Percentiles rank a stretch among this genome's conserved stretches.
Evolutionary conservation across 23 tunicate genomes (phyloP).

Genomic region (Trididemnum clinides): DNA sequence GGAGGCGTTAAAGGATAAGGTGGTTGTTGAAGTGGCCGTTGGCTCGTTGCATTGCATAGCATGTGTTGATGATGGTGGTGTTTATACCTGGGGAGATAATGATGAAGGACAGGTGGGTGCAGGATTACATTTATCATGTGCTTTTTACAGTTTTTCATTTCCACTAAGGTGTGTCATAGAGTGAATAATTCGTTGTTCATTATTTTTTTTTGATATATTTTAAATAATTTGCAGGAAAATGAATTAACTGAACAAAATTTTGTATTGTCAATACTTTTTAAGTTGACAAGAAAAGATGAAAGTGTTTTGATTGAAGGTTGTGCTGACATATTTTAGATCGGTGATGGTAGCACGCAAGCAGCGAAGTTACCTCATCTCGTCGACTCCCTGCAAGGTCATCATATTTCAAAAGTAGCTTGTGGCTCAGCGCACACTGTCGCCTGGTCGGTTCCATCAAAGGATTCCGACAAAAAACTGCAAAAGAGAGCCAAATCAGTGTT

Average conservation of each 20-base stretch:
- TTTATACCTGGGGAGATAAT: slow-evolving; percentile 94
- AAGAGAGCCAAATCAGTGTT: slow-evolving; percentile 18
- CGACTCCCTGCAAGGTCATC: slow-evolving; percentile 56
- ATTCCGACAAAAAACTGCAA: background rate
- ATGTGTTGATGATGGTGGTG: slow-evolving; percentile 72
- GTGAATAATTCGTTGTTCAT: background rate
- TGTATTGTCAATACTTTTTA: no score
- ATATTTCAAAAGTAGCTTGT: slow-evolving; percentile 71
- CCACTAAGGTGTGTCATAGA: background rate
- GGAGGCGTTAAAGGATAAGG: slow-evolving; percentile 57
- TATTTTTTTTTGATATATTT: background rate
- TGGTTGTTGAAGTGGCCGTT: slow-evolving; percentile 61
- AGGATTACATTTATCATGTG: no score
- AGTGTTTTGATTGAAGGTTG: no score
- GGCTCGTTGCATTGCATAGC: slow-evolving; percentile 87
- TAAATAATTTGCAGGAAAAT: background rate
- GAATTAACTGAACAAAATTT: background rate
- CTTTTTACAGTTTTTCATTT: no score
- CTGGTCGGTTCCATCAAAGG: slow-evolving; percentile 53
- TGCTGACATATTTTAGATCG: slow-evolving; percentile 72
- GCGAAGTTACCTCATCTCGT: slow-evolving; percentile 52
- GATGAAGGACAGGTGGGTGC: slow-evolving; percentile 91
- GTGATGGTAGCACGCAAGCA: slow-evolving; percentile 78
- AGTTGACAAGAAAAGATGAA: no score
- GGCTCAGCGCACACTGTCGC: slow-evolving; percentile 93